Percentiles rank a stretch among this genome's conserved stretches.
phyloP scores from a whole-genome alignment of 2,113 vertebrate genomes.

The Cromileptes altivelis region DNA sequence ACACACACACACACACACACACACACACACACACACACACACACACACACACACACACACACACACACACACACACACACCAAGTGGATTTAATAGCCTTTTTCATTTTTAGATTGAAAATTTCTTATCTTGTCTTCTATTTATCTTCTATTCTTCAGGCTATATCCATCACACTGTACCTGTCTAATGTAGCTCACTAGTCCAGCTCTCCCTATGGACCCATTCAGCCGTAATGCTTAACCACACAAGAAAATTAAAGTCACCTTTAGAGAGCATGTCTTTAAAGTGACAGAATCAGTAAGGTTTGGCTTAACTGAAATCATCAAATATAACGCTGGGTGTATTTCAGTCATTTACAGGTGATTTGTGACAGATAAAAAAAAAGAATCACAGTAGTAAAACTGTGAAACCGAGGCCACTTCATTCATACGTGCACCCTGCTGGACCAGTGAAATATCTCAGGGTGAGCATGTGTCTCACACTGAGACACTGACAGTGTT shows the following conservation, averaged over 20 bases:
- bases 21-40: background rate
- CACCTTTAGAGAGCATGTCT: background rate
- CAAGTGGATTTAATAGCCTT: conserved; percentile 43
- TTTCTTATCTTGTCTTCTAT: conserved; percentile 27
- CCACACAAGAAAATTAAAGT: conserved; percentile 9
- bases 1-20: background rate
- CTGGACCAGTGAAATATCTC: background rate
- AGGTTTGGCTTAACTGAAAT: background rate
- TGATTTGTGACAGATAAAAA: background rate
- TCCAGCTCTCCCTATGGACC: background rate
- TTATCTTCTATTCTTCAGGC: too few species aligned
- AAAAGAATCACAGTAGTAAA: background rate
- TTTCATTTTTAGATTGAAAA: conserved; percentile 27
- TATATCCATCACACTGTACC: conserved; percentile 28
- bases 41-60: background rate
- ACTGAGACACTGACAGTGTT: background rate
- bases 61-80: background rate
- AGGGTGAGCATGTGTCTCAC: conserved; percentile 13
- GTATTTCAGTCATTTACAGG: background rate
- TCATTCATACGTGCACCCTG: background rate
- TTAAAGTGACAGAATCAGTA: background rate
- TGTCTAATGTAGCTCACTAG: conserved; percentile 5
- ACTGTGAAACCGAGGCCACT: too few species aligned
- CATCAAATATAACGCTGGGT: background rate
- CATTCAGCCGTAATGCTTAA: conserved; percentile 5